Percentiles rank a stretch among this genome's conserved stretches.
phyloP scores from a whole-genome alignment of 1,140 invertebrate species.

The Drosophila sproati region DNA sequence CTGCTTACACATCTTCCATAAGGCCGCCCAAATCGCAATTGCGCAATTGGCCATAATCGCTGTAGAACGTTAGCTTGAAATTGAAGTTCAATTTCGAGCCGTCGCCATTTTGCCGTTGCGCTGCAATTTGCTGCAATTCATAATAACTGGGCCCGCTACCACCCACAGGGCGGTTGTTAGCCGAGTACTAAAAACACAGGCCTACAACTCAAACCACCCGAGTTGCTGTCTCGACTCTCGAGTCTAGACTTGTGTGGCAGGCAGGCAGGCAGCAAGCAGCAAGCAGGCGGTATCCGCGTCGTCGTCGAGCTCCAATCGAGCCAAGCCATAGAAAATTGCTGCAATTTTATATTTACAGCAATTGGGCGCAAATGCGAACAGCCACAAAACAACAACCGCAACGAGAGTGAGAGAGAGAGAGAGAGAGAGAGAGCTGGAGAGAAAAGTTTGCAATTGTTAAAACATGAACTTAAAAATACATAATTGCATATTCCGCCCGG shows the following conservation, averaged over 20 bases:
- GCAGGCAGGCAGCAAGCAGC: neutral
- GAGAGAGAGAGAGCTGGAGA: slow-evolving; percentile 19
- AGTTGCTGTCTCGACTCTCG: slow-evolving; percentile 29
- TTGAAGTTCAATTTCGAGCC: slow-evolving; percentile 21
- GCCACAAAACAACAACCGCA: slow-evolving; percentile 32
- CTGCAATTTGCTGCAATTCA: slow-evolving; percentile 75
- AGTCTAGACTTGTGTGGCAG: slow-evolving; percentile 15
- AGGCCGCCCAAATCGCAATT: slow-evolving; percentile 54
- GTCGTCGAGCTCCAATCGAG: slow-evolving; percentile 71
- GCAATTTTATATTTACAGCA: slow-evolving; percentile 83
- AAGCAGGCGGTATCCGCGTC: slow-evolving; percentile 1
- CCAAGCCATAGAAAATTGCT: slow-evolving; percentile 80
- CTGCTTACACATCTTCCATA: slow-evolving; percentile 60
- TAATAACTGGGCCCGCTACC: slow-evolving; percentile 77
- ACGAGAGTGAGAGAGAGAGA: slow-evolving; percentile 8
- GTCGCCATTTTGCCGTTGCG: slow-evolving; percentile 51
- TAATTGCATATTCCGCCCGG: slow-evolving; percentile 78
- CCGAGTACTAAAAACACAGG: slow-evolving; percentile 42
- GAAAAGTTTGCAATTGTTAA: slow-evolving; percentile 65
- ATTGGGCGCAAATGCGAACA: slow-evolving; percentile 71
- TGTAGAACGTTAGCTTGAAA: slow-evolving; percentile 21
- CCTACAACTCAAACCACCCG: slow-evolving; percentile 44
- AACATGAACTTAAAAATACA: slow-evolving; percentile 83
- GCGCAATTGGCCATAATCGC: slow-evolving; percentile 18
- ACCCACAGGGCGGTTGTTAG: slow-evolving; percentile 78